These are phyloP conservation scores for Procavia capensis DNA, from an alignment of 2,113 vertebrate genomes.

Conservation along the genomic window DNA sequence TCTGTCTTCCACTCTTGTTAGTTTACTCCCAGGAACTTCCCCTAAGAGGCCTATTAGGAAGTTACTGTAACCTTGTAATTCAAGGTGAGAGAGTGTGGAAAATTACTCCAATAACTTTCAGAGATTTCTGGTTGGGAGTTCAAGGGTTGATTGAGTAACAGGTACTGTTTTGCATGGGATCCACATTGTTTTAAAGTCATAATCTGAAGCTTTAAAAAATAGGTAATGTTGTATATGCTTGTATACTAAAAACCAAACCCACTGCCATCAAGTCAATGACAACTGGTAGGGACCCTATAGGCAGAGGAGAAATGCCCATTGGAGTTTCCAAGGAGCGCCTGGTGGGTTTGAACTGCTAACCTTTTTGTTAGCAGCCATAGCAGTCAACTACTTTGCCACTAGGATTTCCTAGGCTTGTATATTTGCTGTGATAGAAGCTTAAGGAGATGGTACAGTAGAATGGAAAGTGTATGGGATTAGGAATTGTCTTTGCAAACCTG, in stretches of 20 bases:
- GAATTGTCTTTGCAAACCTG: not conserved
- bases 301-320: too few species aligned
- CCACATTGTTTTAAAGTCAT: slow-evolving; percentile 21
- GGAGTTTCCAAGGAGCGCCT: too few species aligned
- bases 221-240: slow-evolving; percentile 21
- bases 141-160: not conserved
- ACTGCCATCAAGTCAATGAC: too few species aligned
- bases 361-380: too few species aligned
- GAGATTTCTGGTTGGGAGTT: not conserved
- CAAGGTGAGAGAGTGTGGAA: not conserved
- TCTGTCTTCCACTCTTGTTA: not conserved
- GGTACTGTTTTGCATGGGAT: not conserved
- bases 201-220: slow-evolving; percentile 11
- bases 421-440: slow-evolving; percentile 15
- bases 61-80: not conserved
- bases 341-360: too few species aligned
- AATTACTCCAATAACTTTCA: not conserved
- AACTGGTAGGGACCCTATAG: too few species aligned
- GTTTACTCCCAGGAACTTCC: not conserved
- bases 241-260: too few species aligned
- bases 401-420: too few species aligned
- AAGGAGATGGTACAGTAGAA: not conserved
- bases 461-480: not conserved
- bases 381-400: too few species aligned
- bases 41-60: not conserved